Conservation (phyloP, 2,888 invertebrate species). For the Dascillus cervinus region DNA sequence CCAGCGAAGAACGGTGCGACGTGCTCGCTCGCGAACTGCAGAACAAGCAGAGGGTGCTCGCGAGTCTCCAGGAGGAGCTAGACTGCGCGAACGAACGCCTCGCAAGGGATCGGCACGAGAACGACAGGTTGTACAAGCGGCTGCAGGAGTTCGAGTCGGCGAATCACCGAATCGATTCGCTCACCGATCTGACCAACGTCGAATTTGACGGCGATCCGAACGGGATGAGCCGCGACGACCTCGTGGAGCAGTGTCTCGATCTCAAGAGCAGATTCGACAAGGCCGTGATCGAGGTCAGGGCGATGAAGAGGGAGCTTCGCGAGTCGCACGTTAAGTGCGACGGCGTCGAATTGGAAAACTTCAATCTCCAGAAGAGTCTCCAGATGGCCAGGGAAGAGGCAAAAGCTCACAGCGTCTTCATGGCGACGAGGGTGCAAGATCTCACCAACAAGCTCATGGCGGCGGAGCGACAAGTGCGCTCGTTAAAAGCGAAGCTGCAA, state of each 20-base stretch:
- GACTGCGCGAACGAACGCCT: slow-evolving; percentile 59
- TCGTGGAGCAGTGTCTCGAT: slow-evolving; percentile 75
- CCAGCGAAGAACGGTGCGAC: slow-evolving; percentile 59
- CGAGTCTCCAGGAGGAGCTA: slow-evolving; percentile 60
- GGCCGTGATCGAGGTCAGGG: slow-evolving; percentile 74
- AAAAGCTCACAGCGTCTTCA: slow-evolving; percentile 66
- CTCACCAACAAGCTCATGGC: slow-evolving; percentile 72
- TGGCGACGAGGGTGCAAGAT: slow-evolving; percentile 78
- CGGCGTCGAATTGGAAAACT: slow-evolving; percentile 70
- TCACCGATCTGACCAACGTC: slow-evolving; percentile 73
- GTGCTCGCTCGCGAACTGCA: slow-evolving; percentile 58
- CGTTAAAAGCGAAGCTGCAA: slow-evolving; percentile 70
- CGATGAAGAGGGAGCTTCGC: slow-evolving; percentile 72
- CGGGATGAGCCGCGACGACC: slow-evolving; percentile 63
- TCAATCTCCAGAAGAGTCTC: slow-evolving; percentile 66
- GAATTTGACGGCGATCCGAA: slow-evolving; percentile 69
- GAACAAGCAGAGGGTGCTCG: slow-evolving; percentile 57
- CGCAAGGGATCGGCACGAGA: slow-evolving; percentile 66
- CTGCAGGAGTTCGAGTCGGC: slow-evolving; percentile 64
- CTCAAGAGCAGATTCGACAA: slow-evolving; percentile 70
- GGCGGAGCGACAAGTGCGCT: slow-evolving; percentile 75
- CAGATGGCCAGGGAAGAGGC: slow-evolving; percentile 55
- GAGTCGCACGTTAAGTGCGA: slow-evolving; percentile 76
- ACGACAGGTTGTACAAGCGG: slow-evolving; percentile 63
- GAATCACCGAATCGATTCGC: slow-evolving; percentile 60